A percentile compares a stretch with the other conserved stretches of the same genome.
phyloP scores from a whole-genome alignment of 2,888 invertebrate genomes.

The Rhamphomyia laevipes region DNA sequence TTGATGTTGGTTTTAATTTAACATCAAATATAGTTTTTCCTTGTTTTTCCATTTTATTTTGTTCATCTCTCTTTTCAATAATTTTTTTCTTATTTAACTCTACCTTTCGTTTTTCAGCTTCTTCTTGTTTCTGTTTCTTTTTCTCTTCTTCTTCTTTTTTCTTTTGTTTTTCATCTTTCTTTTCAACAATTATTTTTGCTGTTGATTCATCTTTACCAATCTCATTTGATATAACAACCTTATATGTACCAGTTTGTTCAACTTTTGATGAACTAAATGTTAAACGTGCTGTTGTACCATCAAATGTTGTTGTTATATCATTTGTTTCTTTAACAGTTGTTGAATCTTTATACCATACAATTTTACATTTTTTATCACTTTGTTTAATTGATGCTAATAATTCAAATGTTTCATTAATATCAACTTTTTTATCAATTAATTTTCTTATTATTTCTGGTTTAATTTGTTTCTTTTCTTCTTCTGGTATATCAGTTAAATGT shows the following conservation, averaged over 20 bases:
- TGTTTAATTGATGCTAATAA: constrained; percentile 62
- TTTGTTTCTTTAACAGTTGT: constrained; percentile 65
- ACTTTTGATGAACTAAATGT: constrained; percentile 63
- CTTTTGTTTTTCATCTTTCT: constrained; percentile 42
- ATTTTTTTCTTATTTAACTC: constrained; percentile 30
- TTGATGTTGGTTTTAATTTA: constrained; percentile 27
- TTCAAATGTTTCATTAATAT: constrained; percentile 66
- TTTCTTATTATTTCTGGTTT: constrained; percentile 72
- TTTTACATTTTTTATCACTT: constrained; percentile 64
- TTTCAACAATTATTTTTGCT: constrained; percentile 70
- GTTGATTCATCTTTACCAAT: constrained; percentile 80
- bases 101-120: constrained; percentile 38
- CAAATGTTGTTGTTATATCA: constrained; percentile 67
- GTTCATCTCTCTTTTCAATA: constrained; percentile 25
- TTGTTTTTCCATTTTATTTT: constrained; percentile 27
- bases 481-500: constrained; percentile 72
- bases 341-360: constrained; percentile 77
- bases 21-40: constrained; percentile 42
- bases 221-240: constrained; percentile 79
- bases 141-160: constrained; percentile 40
- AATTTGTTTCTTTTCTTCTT: constrained; percentile 60
- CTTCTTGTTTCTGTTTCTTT: constrained; percentile 39
- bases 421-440: constrained; percentile 57
- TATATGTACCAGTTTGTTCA: constrained; percentile 72
- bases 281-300: constrained; percentile 68